Evolutionary conservation across 2,113 vertebrate species (phyloP).

Genomic region (Gobio gobio): DNA sequence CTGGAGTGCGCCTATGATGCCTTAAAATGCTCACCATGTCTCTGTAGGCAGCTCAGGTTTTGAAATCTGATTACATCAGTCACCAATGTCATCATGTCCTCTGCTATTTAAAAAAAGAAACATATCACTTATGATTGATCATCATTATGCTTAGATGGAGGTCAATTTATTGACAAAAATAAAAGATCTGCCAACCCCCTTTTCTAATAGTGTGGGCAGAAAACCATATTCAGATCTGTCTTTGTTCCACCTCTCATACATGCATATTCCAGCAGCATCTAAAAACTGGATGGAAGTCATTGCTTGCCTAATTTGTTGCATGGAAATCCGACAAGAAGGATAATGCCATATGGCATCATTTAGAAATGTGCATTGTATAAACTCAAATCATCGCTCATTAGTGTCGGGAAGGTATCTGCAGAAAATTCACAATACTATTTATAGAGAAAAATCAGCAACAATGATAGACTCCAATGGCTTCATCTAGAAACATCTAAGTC

Average conservation of each 20-base stretch:
- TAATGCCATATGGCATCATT: conserved; percentile 49
- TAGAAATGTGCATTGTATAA: conserved; percentile 18
- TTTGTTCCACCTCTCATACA: conserved; percentile 35
- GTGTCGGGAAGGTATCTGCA: not conserved
- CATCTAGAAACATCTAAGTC: not conserved
- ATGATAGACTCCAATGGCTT: not conserved
- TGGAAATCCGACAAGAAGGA: conserved; percentile 18
- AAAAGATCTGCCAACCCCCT: not conserved
- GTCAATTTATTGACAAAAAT: conserved; percentile 3
- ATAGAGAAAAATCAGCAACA: conserved; percentile 9
- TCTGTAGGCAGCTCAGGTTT: conserved; percentile 10
- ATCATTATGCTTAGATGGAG: conserved; percentile 8
- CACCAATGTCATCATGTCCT: conserved; percentile 22
- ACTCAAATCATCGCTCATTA: conserved; percentile 33
- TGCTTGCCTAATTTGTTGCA: conserved; percentile 38
- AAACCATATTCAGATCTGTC: not conserved
- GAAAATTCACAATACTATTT: conserved; percentile 10
- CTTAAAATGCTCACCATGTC: not conserved
- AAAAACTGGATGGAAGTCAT: conserved; percentile 34
- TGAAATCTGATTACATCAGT: conserved; percentile 24
- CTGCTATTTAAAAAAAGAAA: conserved; percentile 14
- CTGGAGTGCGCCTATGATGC: not conserved
- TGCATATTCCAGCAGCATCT: conserved; percentile 34
- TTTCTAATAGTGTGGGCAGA: not conserved
- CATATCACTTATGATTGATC: conserved; percentile 16